Evolutionary conservation across 2,113 vertebrate species (phyloP).

Genomic region (Scomber colias): DNA sequence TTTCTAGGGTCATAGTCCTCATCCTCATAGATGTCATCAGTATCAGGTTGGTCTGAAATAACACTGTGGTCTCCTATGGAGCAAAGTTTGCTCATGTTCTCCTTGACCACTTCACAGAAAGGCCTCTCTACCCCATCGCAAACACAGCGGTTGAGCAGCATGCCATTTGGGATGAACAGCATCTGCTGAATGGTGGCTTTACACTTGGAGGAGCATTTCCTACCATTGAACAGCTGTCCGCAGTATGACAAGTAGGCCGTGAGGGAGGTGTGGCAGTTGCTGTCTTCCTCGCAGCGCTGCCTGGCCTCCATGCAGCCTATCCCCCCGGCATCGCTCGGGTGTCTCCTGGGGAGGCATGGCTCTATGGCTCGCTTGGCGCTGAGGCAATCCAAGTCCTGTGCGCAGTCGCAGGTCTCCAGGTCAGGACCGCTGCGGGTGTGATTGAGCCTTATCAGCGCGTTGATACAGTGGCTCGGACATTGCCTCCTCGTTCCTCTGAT

Average conservation of each 20-base stretch:
- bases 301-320: slow-evolving; percentile 87
- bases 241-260: slow-evolving; percentile 84
- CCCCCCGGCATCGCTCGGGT: slow-evolving; percentile 76
- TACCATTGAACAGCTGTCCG: slow-evolving; percentile 88
- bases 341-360: slow-evolving; percentile 84
- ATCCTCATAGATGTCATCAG: slow-evolving; percentile 80
- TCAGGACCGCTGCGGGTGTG: slow-evolving; percentile 82
- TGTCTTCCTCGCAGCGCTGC: slow-evolving; percentile 84
- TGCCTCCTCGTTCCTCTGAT: slow-evolving; percentile 74
- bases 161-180: slow-evolving; percentile 83
- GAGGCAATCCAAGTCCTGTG: slow-evolving; percentile 77
- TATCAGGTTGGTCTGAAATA: slow-evolving; percentile 69
- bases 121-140: slow-evolving; percentile 87
- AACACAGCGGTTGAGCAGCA: slow-evolving; percentile 84
- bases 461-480: slow-evolving; percentile 87
- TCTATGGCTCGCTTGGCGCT: slow-evolving; percentile 82
- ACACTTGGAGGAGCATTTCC: slow-evolving; percentile 84
- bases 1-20: slow-evolving; percentile 79
- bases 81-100: slow-evolving; percentile 87
- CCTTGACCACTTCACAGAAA: slow-evolving; percentile 88
- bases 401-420: slow-evolving; percentile 86
- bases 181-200: slow-evolving; percentile 84
- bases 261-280: slow-evolving; percentile 80
- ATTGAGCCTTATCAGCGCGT: slow-evolving; percentile 84
- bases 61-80: slow-evolving; percentile 72